These are phyloP conservation scores for Drosophila diplacantha DNA, from an alignment of 2,888 invertebrate genomes.

Conservation along the genomic window DNA sequence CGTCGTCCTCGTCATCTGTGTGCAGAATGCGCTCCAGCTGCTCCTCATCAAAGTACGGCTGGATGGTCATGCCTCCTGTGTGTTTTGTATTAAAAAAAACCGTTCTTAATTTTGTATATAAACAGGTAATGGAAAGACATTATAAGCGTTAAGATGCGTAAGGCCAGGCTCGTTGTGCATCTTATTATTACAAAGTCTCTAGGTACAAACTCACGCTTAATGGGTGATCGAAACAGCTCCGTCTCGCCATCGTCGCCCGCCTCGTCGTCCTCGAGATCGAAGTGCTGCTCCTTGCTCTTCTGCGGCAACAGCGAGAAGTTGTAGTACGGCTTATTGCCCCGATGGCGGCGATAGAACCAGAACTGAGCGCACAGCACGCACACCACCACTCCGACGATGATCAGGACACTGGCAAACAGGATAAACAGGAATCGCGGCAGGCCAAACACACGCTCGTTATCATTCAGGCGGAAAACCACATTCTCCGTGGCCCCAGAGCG, in stretches of 20 bases:
- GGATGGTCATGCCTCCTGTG: slow-evolving; percentile 73
- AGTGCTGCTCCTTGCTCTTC: slow-evolving; percentile 74
- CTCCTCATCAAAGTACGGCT: slow-evolving; percentile 84
- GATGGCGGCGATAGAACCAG: slow-evolving; percentile 64
- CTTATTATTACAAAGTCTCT: not conserved
- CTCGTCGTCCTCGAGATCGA: slow-evolving; percentile 77
- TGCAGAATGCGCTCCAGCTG: slow-evolving; percentile 82
- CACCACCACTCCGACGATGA: slow-evolving; percentile 68
- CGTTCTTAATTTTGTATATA: not conserved
- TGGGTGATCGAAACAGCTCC: slow-evolving; percentile 76
- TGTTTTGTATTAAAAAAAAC: not conserved
- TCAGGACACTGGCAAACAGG: slow-evolving; percentile 82
- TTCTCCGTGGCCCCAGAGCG: slow-evolving; percentile 79
- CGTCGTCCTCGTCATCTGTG: slow-evolving; percentile 78
- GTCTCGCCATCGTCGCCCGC: slow-evolving; percentile 75
- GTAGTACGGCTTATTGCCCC: slow-evolving; percentile 74
- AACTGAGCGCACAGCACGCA: slow-evolving; percentile 74
- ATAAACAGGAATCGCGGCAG: slow-evolving; percentile 88
- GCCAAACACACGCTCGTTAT: slow-evolving; percentile 84
- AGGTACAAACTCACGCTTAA: slow-evolving; percentile 69
- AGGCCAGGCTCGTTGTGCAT: not conserved
- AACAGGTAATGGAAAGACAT: no score
- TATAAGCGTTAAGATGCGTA: no score
- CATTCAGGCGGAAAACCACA: slow-evolving; percentile 83
- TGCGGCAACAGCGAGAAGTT: slow-evolving; percentile 77